A percentile compares a stretch with the other conserved stretches of the same genome.
phyloP scores from a whole-genome alignment of 2,888 invertebrate genomes.

The Agelastica alni region DNA sequence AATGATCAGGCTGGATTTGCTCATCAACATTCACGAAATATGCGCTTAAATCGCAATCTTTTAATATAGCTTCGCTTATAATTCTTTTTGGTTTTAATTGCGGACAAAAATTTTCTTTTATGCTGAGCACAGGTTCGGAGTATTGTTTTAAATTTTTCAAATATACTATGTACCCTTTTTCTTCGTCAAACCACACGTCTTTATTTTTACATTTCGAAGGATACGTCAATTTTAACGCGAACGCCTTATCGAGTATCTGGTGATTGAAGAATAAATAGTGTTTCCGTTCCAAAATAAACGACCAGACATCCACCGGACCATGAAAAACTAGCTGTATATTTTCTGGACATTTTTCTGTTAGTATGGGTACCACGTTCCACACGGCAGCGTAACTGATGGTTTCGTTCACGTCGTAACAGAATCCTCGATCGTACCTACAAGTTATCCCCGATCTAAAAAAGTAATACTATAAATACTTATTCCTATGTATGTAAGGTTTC shows the following conservation, averaged over 20 bases:
- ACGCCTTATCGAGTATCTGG: background rate
- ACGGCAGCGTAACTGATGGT: background rate
- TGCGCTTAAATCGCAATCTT: background rate
- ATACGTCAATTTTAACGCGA: background rate
- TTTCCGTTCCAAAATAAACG: background rate
- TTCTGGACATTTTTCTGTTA: background rate
- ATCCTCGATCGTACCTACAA: constrained; percentile 1
- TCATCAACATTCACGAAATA: background rate
- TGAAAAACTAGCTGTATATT: background rate
- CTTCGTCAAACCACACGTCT: background rate
- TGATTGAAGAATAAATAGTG: background rate
- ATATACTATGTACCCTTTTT: background rate
- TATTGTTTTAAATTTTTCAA: background rate
- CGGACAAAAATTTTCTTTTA: background rate
- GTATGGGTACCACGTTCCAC: background rate
- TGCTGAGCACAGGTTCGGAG: background rate
- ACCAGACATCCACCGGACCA: background rate
- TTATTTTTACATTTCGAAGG: background rate
- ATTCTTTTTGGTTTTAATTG: background rate
- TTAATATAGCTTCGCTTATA: background rate
- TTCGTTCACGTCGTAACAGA: background rate
- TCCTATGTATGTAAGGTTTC: too few species aligned
- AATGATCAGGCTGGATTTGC: background rate
- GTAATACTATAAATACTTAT: too few species aligned
- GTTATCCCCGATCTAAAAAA: background rate